Percentiles rank a stretch among this genome's conserved stretches.
Evolutionary conservation across 2,797 vertebrate species (phyloP).

Genomic region (Emys orbicularis): DNA sequence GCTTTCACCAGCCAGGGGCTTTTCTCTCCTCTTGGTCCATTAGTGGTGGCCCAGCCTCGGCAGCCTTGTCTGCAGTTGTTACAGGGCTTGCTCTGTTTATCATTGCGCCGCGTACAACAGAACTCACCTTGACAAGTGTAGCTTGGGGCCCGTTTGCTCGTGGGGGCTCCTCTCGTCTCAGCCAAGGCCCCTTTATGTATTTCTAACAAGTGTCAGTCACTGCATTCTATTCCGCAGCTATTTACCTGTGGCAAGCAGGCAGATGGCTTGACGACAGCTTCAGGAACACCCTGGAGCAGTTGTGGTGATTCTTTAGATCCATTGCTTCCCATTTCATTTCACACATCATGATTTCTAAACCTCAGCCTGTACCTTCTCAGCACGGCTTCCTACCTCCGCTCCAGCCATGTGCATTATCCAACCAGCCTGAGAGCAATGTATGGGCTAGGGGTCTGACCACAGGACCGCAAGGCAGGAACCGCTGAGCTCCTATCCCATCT

Average conservation of each 20-base stretch:
- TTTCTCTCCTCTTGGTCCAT: not conserved
- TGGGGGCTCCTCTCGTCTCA: accelerated
- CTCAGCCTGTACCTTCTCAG: slow-evolving; percentile 69
- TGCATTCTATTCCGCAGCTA: not conserved
- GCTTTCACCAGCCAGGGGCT: too few species aligned
- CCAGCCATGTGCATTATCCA: accelerated
- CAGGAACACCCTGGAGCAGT: slow-evolving; percentile 76
- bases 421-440: accelerated
- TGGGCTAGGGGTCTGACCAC: not conserved
- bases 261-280: slow-evolving; percentile 76
- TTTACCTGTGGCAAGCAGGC: slow-evolving; percentile 59
- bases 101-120: not conserved
- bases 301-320: slow-evolving; percentile 67
- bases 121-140: not conserved
- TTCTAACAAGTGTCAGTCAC: not conserved
- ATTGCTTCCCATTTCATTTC: slow-evolving; percentile 77
- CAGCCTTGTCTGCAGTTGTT: not conserved
- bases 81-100: not conserved
- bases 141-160: not conserved
- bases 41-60: not conserved
- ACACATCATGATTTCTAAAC: slow-evolving; percentile 76
- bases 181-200: accelerated
- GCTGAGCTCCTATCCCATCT: not conserved
- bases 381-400: slow-evolving; percentile 38
- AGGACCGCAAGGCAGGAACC: accelerated